These are phyloP conservation scores for Ammospiza caudacuta DNA, from an alignment of 2,113 vertebrate genomes.

Conservation along the genomic window DNA sequence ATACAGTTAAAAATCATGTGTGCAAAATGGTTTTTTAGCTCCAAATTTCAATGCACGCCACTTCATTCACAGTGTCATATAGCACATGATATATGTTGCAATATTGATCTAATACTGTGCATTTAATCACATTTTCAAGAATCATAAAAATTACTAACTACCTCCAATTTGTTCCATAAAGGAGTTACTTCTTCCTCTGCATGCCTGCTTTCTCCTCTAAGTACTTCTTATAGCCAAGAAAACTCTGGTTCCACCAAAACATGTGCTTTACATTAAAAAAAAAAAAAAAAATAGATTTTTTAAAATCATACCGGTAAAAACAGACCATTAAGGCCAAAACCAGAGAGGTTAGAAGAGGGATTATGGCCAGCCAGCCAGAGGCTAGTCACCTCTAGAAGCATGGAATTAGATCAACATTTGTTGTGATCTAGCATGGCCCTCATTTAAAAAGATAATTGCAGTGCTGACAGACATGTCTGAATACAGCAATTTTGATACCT, in stretches of 20 bases:
- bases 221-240: neutral
- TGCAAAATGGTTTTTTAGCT: neutral
- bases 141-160: neutral
- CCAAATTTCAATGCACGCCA: accelerated
- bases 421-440: neutral
- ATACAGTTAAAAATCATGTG: neutral
- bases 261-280: neutral
- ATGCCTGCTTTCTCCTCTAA: neutral
- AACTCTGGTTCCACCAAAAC: neutral
- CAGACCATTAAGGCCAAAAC: neutral
- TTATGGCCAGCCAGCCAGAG: neutral
- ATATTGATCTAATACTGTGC: neutral
- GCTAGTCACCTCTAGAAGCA: neutral
- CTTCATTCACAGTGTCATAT: neutral
- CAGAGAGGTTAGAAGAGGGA: neutral
- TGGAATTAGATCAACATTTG: neutral
- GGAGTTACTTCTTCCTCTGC: neutral
- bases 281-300: neutral
- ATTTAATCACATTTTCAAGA: neutral
- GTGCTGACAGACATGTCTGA: neutral
- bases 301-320: neutral
- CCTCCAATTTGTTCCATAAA: neutral
- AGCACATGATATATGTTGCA: neutral
- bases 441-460: neutral
- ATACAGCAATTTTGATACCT: neutral